Evolutionary conservation across 2,888 invertebrate species (phyloP).

Genomic region (Trissolcus brochymenae): DNA sequence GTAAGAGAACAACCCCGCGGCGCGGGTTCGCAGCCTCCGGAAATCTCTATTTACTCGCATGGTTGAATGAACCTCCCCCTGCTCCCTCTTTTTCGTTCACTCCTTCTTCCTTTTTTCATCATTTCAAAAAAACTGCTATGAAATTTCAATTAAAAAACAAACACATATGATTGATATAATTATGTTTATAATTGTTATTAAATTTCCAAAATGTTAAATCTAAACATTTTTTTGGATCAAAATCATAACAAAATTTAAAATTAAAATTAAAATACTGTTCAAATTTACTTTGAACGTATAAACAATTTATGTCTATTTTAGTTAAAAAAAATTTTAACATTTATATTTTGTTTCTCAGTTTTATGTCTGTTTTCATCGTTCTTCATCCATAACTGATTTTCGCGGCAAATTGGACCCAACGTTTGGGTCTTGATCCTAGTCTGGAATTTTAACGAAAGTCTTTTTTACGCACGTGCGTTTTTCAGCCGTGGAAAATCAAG

Average conservation of each 20-base stretch:
- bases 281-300: no score
- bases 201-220: no score
- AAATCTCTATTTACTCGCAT: slow-evolving; percentile 75
- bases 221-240: no score
- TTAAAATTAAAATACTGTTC: no score
- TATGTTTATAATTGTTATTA: no score
- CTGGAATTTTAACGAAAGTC: slow-evolving; percentile 43
- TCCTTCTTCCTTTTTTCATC: slow-evolving; percentile 21
- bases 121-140: neutral
- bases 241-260: no score
- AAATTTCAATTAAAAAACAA: neutral
- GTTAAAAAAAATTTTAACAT: no score
- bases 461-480: slow-evolving; percentile 52
- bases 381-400: slow-evolving; percentile 31
- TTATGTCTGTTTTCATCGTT: slow-evolving; percentile 41
- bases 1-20: slow-evolving; percentile 73
- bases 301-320: no score
- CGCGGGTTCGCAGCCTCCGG: slow-evolving; percentile 68
- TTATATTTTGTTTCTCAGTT: no score
- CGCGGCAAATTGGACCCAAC: slow-evolving; percentile 29
- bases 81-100: slow-evolving; percentile 22
- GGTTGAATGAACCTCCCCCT: slow-evolving; percentile 67
- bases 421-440: slow-evolving; percentile 17
- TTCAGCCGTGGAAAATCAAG: slow-evolving; percentile 48
- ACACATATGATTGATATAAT: no score